A percentile compares a stretch with the other conserved stretches of the same genome.
Conservation (phyloP, 2,888 invertebrate species). For the Chloroclystis v-ata region DNA sequence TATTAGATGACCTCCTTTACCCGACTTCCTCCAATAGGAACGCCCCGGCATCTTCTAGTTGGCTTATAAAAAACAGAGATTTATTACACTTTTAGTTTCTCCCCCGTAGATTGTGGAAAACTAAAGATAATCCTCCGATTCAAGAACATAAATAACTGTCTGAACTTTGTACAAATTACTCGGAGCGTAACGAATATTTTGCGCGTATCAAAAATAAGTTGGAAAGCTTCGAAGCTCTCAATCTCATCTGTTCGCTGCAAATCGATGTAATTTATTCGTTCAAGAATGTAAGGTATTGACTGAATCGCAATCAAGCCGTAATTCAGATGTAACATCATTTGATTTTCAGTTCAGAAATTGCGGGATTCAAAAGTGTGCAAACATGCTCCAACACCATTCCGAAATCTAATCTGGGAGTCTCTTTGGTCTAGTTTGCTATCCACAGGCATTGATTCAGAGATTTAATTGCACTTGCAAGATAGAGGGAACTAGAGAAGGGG, state of each 20-base stretch:
- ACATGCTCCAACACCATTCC: constrained; percentile 1
- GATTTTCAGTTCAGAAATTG: background rate
- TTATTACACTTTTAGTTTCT: constrained; percentile 44
- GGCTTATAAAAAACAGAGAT: constrained; percentile 37
- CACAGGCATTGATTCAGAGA: constrained; percentile 26
- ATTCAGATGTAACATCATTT: constrained; percentile 3
- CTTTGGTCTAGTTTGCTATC: constrained; percentile 22
- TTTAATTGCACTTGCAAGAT: constrained; percentile 34
- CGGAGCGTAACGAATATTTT: constrained; percentile 20
- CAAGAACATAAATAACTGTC: constrained; percentile 22
- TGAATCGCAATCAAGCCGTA: constrained; percentile 7
- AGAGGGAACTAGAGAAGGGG: constrained; percentile 37
- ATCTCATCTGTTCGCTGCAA: constrained; percentile 18
- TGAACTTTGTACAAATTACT: constrained; percentile 23
- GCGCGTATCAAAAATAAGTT: constrained; percentile 20
- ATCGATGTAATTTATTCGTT: constrained; percentile 14
- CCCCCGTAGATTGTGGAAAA: constrained; percentile 32
- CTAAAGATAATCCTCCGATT: constrained; percentile 23
- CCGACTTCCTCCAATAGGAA: constrained; percentile 17
- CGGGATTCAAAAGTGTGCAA: constrained; percentile 1
- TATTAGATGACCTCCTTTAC: constrained; percentile 30
- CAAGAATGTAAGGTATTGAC: constrained; percentile 8
- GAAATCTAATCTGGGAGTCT: constrained; percentile 18
- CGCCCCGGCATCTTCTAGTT: constrained; percentile 21
- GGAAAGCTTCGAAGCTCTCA: constrained; percentile 25